Evolutionary conservation across 2,113 vertebrate species (phyloP).

Genomic region (Sceloporus tristichus): DNA sequence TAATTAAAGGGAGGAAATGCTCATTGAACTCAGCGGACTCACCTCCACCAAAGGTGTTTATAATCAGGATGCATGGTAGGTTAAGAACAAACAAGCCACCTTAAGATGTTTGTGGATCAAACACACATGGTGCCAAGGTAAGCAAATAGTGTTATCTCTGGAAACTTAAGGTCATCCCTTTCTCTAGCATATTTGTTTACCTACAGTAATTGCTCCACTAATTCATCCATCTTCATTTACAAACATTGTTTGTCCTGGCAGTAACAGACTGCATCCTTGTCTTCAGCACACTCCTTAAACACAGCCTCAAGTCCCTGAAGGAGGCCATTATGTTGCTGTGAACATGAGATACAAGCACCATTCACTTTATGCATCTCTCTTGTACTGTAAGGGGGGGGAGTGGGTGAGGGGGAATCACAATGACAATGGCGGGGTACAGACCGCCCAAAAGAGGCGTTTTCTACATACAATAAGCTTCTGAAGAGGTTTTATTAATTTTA

Average conservation of each 20-base stretch:
- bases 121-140: constrained; percentile 43
- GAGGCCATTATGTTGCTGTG: neutral
- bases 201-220: constrained; percentile 19
- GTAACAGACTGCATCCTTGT: constrained; percentile 44
- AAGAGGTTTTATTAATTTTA: neutral
- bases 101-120: constrained; percentile 9
- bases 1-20: neutral
- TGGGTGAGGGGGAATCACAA: neutral
- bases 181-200: constrained; percentile 53
- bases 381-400: neutral
- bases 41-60: neutral
- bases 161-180: constrained; percentile 41
- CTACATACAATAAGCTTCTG: neutral
- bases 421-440: neutral
- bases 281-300: neutral
- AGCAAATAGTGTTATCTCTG: constrained; percentile 50
- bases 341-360: neutral
- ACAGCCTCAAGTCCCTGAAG: neutral
- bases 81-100: neutral
- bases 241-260: neutral
- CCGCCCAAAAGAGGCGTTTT: neutral
- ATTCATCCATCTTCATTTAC: constrained; percentile 14
- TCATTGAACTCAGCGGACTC: neutral
- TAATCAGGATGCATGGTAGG: neutral
- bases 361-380: neutral